phyloP scores from a whole-genome alignment of 2,113 vertebrate species.

The Heliornis fulica region DNA sequence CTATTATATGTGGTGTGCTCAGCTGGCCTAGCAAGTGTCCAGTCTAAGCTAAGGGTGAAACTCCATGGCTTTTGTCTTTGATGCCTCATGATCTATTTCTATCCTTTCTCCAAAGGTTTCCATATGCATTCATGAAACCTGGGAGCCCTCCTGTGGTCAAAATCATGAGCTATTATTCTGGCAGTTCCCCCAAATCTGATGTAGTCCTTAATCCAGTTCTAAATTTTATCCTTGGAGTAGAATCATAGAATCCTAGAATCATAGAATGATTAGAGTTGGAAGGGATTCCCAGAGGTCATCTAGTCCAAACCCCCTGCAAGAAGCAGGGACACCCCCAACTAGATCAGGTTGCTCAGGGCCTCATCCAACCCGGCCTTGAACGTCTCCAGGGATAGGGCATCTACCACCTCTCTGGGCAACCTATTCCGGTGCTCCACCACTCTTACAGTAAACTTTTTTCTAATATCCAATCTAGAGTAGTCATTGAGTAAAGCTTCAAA shows the following conservation, averaged over 20 bases:
- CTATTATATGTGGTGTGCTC: not conserved
- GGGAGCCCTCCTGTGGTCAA: constrained; percentile 64
- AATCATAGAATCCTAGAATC: too few relatives aligned
- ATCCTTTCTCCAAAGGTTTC: not conserved
- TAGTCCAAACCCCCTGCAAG: too few relatives aligned
- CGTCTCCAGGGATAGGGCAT: too few relatives aligned
- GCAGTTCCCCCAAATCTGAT: not conserved
- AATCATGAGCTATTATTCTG: not conserved
- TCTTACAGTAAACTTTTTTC: too few relatives aligned
- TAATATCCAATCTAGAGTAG: too few relatives aligned
- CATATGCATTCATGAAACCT: constrained; percentile 27
- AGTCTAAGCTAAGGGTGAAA: not conserved
- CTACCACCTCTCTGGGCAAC: too few relatives aligned
- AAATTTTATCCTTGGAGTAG: not conserved
- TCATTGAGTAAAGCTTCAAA: not conserved
- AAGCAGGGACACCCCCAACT: too few relatives aligned
- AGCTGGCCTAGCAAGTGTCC: not conserved
- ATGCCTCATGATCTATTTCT: not conserved
- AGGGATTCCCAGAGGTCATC: too few relatives aligned
- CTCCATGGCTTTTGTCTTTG: not conserved
- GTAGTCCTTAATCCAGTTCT: not conserved
- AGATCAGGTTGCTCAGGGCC: too few relatives aligned
- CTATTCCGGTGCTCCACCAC: too few relatives aligned
- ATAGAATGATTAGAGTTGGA: too few relatives aligned
- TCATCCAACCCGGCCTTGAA: too few relatives aligned